These are phyloP conservation scores for Galleria mellonella DNA, from an alignment of 1,140 invertebrate genomes.

Conservation along the genomic window DNA sequence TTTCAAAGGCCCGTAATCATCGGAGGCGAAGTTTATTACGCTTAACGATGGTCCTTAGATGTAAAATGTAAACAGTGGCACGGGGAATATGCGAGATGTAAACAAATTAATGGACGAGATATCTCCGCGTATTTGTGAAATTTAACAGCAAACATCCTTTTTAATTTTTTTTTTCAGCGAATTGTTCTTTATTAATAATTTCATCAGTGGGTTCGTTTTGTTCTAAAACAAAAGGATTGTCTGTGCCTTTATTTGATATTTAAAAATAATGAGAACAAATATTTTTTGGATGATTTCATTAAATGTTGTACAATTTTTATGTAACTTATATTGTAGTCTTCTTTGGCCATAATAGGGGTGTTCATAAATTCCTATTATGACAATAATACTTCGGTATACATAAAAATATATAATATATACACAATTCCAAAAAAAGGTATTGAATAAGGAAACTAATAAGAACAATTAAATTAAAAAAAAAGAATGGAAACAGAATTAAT, in stretches of 20 bases:
- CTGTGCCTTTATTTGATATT: no score
- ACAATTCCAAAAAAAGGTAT: no score
- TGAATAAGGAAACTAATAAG: no score
- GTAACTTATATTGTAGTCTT: no score
- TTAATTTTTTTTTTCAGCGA: conserved; percentile 15
- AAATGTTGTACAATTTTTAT: no score
- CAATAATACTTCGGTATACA: no score
- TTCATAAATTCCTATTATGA: no score
- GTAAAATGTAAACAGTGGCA: conserved; percentile 39
- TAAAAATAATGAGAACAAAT: not conserved
- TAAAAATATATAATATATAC: no score
- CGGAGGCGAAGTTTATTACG: conserved; percentile 50
- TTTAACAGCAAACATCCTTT: conserved; percentile 20
- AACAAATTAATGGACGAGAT: conserved; percentile 47
- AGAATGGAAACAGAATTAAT: no score
- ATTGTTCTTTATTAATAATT: conserved; percentile 9
- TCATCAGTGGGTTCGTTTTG: not conserved
- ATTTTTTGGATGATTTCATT: not conserved
- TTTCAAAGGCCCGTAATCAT: conserved; percentile 54
- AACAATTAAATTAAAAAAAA: no score
- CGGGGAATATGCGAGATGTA: conserved; percentile 36
- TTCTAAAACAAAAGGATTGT: not conserved
- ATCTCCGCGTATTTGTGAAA: conserved; percentile 25
- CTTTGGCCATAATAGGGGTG: no score
- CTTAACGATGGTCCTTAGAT: conserved; percentile 33